These are phyloP conservation scores for Musca vetustissima DNA, from an alignment of 1,140 invertebrate species.

Conservation along the genomic window DNA sequence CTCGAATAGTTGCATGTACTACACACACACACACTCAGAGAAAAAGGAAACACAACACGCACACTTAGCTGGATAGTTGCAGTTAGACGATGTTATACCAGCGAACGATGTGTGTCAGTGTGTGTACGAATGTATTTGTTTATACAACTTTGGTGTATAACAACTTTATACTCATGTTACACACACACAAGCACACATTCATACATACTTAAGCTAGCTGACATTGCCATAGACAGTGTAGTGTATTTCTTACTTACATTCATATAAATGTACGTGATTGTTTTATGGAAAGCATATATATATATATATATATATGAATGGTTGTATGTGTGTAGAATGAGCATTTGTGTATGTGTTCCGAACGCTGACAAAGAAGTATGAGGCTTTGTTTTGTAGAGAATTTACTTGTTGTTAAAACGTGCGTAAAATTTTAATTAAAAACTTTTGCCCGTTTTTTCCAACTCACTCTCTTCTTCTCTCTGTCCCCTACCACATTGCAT, in stretches of 20 bases:
- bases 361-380: not conserved
- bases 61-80: not conserved
- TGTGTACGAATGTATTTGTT: not conserved
- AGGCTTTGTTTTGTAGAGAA: not conserved
- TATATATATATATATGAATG: no score
- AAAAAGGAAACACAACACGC: not conserved
- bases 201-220: not conserved
- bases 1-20: not conserved
- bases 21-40: not conserved
- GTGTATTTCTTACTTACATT: no score
- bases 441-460: slow-evolving; percentile 2
- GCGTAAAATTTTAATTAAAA: slow-evolving; percentile 23
- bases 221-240: not conserved
- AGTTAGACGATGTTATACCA: not conserved
- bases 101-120: not conserved
- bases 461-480: not conserved
- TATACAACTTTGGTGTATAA: slow-evolving; percentile 1
- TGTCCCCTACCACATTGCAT: not conserved
- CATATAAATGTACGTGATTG: no score
- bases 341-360: not conserved
- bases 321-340: not conserved
- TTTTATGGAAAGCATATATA: not conserved
- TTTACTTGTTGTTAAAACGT: slow-evolving; percentile 22
- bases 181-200: not conserved
- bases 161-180: slow-evolving; percentile 10